phyloP scores from a whole-genome alignment of 23 tunicate genomes.

The Trididemnum clinides region DNA sequence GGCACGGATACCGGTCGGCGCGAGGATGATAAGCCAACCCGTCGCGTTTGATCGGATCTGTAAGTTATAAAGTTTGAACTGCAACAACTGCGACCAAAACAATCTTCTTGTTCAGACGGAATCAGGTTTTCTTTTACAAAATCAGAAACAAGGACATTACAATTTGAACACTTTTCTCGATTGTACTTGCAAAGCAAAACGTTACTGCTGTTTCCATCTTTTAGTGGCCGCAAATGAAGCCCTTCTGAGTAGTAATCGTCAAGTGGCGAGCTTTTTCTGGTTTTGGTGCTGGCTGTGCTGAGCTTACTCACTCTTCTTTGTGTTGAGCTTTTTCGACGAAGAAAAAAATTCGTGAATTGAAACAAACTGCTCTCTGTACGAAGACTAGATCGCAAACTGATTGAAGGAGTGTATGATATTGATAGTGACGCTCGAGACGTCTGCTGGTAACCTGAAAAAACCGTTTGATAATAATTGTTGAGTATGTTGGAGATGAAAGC shows the following conservation, averaged over 20 bases:
- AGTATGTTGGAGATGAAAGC: no score
- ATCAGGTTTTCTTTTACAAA: no score
- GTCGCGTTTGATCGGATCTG: background rate
- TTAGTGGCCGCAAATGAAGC: background rate
- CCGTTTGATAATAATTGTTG: background rate
- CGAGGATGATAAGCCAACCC: background rate
- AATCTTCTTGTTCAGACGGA: background rate
- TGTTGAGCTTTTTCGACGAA: conserved; percentile 11
- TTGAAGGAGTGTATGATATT: conserved; percentile 65
- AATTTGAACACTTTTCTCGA: background rate
- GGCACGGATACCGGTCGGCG: background rate
- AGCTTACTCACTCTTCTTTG: conserved; percentile 19
- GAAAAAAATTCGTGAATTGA: conserved; percentile 39
- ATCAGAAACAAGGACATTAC: no score
- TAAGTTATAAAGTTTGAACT: background rate
- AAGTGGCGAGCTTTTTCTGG: background rate
- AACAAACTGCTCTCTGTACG: conserved; percentile 57
- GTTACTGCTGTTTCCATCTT: background rate
- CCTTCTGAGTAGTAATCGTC: background rate
- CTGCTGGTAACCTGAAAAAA: conserved; percentile 72
- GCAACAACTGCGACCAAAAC: background rate
- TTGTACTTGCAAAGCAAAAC: background rate
- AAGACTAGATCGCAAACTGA: conserved; percentile 48
- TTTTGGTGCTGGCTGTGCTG: conserved; percentile 29
- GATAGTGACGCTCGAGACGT: conserved; percentile 86